A percentile compares a stretch with the other conserved stretches of the same genome.
Conservation (phyloP, 2,888 invertebrate genomes). For the Tetranychus truncatus region DNA sequence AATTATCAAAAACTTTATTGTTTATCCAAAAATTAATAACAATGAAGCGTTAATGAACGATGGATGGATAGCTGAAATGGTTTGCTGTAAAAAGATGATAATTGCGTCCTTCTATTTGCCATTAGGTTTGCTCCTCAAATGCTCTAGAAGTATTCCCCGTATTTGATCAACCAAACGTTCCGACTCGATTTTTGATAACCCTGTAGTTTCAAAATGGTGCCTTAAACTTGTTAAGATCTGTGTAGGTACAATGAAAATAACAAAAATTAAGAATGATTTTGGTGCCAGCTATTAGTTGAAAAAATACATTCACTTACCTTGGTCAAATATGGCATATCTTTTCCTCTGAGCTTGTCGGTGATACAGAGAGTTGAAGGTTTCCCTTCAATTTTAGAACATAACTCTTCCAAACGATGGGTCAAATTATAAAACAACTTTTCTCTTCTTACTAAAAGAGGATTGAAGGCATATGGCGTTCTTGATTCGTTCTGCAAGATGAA, state of each 20-base stretch:
- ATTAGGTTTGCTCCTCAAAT: background rate
- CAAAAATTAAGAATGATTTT: background rate
- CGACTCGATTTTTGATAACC: conserved; percentile 14
- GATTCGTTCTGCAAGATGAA: conserved; percentile 8
- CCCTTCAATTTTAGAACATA: conserved; percentile 14
- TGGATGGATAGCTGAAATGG: too few relatives aligned
- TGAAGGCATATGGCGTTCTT: conserved; percentile 17
- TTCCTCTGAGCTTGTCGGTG: conserved; percentile 11
- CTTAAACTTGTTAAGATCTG: conserved; percentile 7
- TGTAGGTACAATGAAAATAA: background rate
- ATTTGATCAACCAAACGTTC: conserved; percentile 7
- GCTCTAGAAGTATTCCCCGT: background rate
- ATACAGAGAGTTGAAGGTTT: conserved; percentile 11
- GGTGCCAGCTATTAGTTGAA: background rate
- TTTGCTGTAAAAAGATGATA: too few relatives aligned
- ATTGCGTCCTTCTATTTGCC: background rate
- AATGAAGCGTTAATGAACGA: too few relatives aligned
- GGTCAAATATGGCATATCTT: conserved; percentile 14
- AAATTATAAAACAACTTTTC: conserved; percentile 18
- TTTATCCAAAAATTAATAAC: too few relatives aligned
- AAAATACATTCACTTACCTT: conserved; percentile 15
- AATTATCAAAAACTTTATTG: too few relatives aligned
- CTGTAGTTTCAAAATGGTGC: conserved; percentile 8
- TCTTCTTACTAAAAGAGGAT: conserved; percentile 12
- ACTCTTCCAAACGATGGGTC: background rate